Base-by-base conservation (phyloP, 2,888 invertebrate species). In the Parelbella ahira region DNA sequence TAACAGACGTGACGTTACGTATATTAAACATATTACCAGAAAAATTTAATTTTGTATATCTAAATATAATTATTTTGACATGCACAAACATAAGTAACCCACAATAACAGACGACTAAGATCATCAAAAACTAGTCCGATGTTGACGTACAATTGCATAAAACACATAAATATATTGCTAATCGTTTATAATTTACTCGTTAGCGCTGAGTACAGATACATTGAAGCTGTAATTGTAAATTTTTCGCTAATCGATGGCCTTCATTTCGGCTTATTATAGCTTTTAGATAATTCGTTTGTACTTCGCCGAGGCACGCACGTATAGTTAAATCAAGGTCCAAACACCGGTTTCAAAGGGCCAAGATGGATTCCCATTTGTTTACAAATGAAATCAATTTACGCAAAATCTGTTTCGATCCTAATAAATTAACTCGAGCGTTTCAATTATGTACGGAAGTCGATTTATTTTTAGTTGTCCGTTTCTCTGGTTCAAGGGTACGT, bases 401-500 rank as follows among this genome's bases (percentile, higher is more conserved):
- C 15, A 19, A 23, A 29, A 21, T 32, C 13, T 24, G 24, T 19
- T 36, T 37, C 37, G 10, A 32, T 25, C 24, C 13, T 24, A 24
- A 37, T 43, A 37, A 43, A 43, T n/a, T 43, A 37, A 30, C 43
- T 18, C 12, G 24, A 19, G 19, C 1, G 29, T 9, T 36, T 29
- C 29, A 36, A 36, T 42, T 20, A 36, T 30, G 23, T 36, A 25
- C 18, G 32, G 33, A 33, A 36, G 30, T 30, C 9, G 24, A 13
- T 43, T 43, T 43, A 43, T 43, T 43, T 36, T 24, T 42, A 29
- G 34, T 20, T 20, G 20, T 21, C 13, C 34, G 21, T 3, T 21
- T 13, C 18, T 23, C 21, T 28, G 34, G 33, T 41, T 41, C 41
- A 41, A 33, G 33, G 41, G 13, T 27, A 27, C 4, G 2, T 4